These are phyloP conservation scores for Gobius niger DNA, from an alignment of 2,113 vertebrate species.

Conservation along the genomic window DNA sequence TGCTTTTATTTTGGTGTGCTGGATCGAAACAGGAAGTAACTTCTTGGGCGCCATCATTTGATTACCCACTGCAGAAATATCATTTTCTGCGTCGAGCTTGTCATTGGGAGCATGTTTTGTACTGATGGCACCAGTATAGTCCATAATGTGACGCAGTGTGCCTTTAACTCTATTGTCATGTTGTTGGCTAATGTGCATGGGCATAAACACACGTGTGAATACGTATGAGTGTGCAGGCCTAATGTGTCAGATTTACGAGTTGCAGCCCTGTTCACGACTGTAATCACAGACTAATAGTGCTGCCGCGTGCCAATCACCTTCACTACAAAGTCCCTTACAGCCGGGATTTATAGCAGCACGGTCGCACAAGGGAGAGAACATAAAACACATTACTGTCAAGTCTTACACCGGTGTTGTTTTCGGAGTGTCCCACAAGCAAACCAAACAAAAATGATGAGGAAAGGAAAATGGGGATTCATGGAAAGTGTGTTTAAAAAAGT, in stretches of 20 bases:
- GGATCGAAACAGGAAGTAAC: no score
- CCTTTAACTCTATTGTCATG: neutral
- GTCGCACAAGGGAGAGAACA: constrained; percentile 13
- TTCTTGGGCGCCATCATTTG: no score
- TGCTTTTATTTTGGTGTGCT: no score
- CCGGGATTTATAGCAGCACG: constrained; percentile 40
- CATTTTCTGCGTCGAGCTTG: no score
- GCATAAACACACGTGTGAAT: constrained; percentile 30
- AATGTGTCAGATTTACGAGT: constrained; percentile 60
- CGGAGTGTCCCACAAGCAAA: constrained; percentile 4
- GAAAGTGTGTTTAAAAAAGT: no score
- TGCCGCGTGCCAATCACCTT: constrained; percentile 53
- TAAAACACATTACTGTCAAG: constrained; percentile 29
- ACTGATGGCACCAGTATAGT: no score
- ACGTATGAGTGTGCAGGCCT: constrained; percentile 36
- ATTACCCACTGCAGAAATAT: no score
- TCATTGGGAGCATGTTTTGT: no score
- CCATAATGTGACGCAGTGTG: no score
- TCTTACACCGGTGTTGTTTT: constrained; percentile 26
- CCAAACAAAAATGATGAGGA: constrained; percentile 5
- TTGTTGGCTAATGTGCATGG: neutral
- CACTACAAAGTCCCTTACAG: constrained; percentile 37
- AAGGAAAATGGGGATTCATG: no score
- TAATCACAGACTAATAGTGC: constrained; percentile 61
- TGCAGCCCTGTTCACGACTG: constrained; percentile 39